These are phyloP conservation scores for Apis florea DNA, from an alignment of 1,140 invertebrate species.

Conservation along the genomic window DNA sequence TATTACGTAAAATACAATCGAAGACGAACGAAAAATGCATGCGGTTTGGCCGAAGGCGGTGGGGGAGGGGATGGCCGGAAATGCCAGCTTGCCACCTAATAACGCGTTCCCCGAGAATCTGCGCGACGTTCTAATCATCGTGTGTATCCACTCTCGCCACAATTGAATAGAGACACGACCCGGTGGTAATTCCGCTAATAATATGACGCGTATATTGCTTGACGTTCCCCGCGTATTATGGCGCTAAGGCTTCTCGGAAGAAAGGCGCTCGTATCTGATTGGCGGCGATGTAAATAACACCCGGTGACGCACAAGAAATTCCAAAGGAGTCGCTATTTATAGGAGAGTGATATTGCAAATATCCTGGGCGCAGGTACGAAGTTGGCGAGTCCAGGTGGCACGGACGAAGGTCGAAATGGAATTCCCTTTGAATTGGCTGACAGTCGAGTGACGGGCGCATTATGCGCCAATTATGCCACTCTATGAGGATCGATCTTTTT, in stretches of 20 bases:
- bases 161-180: constrained; percentile 22
- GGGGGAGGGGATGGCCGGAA: background rate
- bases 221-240: constrained; percentile 15
- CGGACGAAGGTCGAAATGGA: background rate
- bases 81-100: background rate
- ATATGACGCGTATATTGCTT: constrained; percentile 15
- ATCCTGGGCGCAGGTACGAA: constrained; percentile 29
- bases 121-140: constrained; percentile 3
- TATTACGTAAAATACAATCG: constrained; percentile 13
- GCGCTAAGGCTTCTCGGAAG: constrained; percentile 55
- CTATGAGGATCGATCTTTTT: background rate
- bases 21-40: background rate
- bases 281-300: constrained; percentile 62
- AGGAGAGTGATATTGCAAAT: constrained; percentile 54
- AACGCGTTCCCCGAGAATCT: background rate
- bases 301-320: constrained; percentile 63
- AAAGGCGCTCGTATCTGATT: constrained; percentile 61
- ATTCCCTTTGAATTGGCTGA: background rate
- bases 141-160: background rate
- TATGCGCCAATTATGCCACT: too few relatives aligned
- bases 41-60: background rate
- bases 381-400: background rate
- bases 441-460: background rate
- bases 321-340: constrained; percentile 59
- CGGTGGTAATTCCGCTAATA: constrained; percentile 45